Conservation (phyloP, 2,797 vertebrate genomes). For the Urosaurus nigricauda region DNA sequence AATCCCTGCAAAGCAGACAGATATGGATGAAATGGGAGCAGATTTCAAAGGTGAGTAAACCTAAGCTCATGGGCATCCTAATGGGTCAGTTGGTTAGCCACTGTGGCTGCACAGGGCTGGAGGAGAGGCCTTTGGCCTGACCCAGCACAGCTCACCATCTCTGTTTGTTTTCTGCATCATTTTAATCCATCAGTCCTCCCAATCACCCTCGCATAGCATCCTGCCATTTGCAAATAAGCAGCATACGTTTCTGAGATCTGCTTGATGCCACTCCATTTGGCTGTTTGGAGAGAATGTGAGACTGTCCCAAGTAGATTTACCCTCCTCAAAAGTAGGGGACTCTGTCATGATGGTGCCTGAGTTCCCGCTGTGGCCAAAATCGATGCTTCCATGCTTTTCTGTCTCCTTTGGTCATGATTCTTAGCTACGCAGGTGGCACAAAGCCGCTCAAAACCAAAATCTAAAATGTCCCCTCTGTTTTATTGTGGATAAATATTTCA, state of each 20-base stretch:
- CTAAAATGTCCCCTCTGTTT: not conserved
- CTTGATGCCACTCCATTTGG: not conserved
- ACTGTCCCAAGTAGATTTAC: not conserved
- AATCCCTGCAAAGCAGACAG: conserved; percentile 75
- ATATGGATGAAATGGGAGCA: conserved; percentile 75
- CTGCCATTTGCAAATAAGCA: too few species aligned
- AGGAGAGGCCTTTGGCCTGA: too few species aligned
- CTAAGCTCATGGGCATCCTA: too few species aligned
- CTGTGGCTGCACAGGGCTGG: too few species aligned
- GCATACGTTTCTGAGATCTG: too few species aligned
- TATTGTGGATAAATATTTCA: not conserved
- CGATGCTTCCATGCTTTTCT: not conserved
- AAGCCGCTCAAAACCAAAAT: not conserved
- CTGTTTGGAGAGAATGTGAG: not conserved
- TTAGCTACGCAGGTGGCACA: not conserved
- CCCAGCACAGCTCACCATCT: too few species aligned
- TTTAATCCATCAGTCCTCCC: not conserved
- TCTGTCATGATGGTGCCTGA: not conserved
- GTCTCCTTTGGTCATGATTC: not conserved
- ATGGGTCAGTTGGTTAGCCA: too few species aligned
- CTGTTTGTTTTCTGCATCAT: not conserved
- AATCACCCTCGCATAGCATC: not conserved
- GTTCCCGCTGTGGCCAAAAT: not conserved
- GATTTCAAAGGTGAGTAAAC: conserved; percentile 80
- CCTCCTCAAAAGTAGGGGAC: not conserved